phyloP scores from a whole-genome alignment of 37 sponge, comb jelly and placozoan genomes.

The Ephydatia muelleri region DNA sequence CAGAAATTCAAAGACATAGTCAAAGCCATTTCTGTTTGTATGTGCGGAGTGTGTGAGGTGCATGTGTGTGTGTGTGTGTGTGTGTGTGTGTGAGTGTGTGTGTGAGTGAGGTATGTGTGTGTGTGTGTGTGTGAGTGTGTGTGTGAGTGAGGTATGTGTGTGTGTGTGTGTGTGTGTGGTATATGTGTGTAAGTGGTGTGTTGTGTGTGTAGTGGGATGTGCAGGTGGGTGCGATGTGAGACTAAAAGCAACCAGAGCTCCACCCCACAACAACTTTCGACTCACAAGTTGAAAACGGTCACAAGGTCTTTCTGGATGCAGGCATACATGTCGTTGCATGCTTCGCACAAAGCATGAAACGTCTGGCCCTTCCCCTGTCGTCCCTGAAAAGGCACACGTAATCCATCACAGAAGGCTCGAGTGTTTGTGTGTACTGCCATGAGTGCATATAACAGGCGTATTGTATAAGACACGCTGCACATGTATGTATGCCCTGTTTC shows the following conservation, averaged over 20 bases:
- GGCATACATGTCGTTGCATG: background rate
- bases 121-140: background rate
- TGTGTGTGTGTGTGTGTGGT: background rate
- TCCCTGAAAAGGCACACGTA: background rate
- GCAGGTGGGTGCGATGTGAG: too few relatives aligned
- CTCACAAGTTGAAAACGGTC: background rate
- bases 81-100: background rate
- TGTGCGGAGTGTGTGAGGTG: background rate
- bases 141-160: background rate
- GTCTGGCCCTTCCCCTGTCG: background rate
- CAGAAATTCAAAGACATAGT: background rate
- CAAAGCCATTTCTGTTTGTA: background rate
- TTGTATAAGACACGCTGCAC: too few relatives aligned
- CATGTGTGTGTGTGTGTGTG: background rate
- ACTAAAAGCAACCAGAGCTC: too few relatives aligned
- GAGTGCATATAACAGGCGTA: background rate
- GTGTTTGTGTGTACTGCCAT: background rate
- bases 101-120: too few relatives aligned
- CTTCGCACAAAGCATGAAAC: background rate
- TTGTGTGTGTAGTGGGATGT: background rate
- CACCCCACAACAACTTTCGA: background rate
- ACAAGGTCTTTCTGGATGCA: background rate
- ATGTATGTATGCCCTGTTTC: too few relatives aligned
- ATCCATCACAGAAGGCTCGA: background rate
- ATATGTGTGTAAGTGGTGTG: background rate